These are phyloP conservation scores for Coelinius sp. DNA, from an alignment of 2,888 invertebrate species.

Conservation along the genomic window DNA sequence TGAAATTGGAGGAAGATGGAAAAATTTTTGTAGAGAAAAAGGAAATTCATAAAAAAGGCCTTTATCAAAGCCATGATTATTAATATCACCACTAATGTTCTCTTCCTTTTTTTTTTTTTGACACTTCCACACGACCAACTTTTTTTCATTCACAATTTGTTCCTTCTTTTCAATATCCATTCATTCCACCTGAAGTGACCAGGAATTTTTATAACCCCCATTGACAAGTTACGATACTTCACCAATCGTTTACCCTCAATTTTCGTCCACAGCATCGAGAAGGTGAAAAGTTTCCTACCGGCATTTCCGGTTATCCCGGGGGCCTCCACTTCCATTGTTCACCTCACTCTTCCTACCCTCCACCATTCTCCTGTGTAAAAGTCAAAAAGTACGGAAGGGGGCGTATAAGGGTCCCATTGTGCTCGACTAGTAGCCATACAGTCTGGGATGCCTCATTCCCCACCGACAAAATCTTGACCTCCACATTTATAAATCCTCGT, in stretches of 20 bases:
- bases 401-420: constrained; percentile 55
- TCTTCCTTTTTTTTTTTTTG: neutral
- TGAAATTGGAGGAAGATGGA: no score
- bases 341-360: constrained; percentile 21
- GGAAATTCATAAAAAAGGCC: no score
- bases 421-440: constrained; percentile 43
- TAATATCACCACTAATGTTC: neutral
- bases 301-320: constrained; percentile 62
- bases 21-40: no score
- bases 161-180: neutral
- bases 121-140: neutral
- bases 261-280: constrained; percentile 7
- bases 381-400: constrained; percentile 63
- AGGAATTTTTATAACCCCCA: constrained; percentile 7
- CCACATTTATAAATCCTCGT: constrained; percentile 18
- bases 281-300: constrained; percentile 35
- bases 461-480: constrained; percentile 33
- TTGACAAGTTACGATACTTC: constrained; percentile 12
- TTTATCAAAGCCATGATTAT: neutral
- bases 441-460: constrained; percentile 40
- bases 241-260: constrained; percentile 16
- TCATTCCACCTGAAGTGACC: neutral
- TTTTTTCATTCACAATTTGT: neutral
- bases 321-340: constrained; percentile 22
- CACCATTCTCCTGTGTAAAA: constrained; percentile 44